phyloP scores from a whole-genome alignment of 35 echinoderm and acorn worm species.

The Apostichopus japonicus region DNA sequence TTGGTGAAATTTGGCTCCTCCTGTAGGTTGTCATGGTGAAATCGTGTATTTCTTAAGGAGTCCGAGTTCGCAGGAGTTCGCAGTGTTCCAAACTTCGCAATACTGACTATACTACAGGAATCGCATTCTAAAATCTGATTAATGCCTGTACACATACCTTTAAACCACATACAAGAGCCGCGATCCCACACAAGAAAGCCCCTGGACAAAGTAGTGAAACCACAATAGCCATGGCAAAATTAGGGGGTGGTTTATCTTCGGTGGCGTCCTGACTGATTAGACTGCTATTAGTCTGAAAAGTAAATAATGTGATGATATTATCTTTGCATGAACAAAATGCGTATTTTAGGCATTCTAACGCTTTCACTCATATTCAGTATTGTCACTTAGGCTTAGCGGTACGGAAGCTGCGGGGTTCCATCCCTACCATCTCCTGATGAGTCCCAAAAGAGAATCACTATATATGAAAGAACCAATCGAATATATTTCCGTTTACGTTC shows the following conservation, averaged over 20 bases:
- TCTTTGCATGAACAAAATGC: background rate
- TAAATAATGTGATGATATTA: background rate
- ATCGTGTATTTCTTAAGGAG: too few species aligned
- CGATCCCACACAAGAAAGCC: background rate
- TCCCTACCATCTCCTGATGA: too few species aligned
- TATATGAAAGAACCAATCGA: background rate
- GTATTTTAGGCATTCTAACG: background rate
- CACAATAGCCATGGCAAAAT: constrained; percentile 9
- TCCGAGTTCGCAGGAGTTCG: too few species aligned
- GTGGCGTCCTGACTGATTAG: constrained; percentile 8
- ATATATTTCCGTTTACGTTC: background rate
- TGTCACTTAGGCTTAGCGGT: background rate
- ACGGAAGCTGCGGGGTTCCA: background rate
- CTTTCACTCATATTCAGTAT: background rate
- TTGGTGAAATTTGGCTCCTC: too few species aligned
- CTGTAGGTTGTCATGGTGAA: too few species aligned
- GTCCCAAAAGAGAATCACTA: background rate
- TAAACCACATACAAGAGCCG: background rate
- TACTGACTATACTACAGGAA: too few species aligned
- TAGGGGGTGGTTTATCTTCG: background rate
- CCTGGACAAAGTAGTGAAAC: constrained; percentile 21
- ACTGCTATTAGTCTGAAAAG: background rate
- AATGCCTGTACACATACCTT: background rate
- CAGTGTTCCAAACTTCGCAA: too few species aligned
- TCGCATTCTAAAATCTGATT: background rate